A percentile compares a stretch with the other conserved stretches of the same genome.
Conservation (phyloP, 1,140 invertebrate species). For the Oryctes rhinoceros region DNA sequence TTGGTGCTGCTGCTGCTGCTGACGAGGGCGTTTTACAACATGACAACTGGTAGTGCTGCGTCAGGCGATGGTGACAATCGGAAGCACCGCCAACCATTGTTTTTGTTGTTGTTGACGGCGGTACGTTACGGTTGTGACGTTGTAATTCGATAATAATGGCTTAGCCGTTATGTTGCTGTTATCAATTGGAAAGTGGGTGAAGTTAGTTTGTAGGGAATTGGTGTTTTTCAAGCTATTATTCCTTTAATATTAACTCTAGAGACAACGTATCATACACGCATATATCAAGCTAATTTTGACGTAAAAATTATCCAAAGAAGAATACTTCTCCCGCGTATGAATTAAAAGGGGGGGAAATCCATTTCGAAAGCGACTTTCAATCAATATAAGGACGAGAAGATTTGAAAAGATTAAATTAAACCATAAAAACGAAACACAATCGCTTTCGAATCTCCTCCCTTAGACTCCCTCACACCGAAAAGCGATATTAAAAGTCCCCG, state of each 20-base stretch:
- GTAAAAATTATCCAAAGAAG: too few species aligned
- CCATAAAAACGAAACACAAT: not conserved
- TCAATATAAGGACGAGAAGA: too few species aligned
- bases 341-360: too few species aligned
- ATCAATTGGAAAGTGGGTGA: too few species aligned
- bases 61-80: not conserved
- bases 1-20: not conserved
- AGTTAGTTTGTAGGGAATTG: too few species aligned
- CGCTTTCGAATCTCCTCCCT: not conserved
- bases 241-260: too few species aligned
- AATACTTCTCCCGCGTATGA: too few species aligned
- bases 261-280: too few species aligned
- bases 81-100: not conserved
- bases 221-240: too few species aligned
- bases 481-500: not conserved
- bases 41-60: not conserved
- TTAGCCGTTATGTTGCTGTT: not conserved
- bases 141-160: not conserved
- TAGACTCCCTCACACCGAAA: not conserved
- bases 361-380: too few species aligned
- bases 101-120: not conserved
- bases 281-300: too few species aligned
- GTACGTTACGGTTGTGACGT: not conserved
- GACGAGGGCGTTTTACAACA: not conserved
- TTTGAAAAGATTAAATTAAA: slow-evolving; percentile 3